Base-by-base conservation (phyloP, 64 coral and sea anemone species). In the Hydrozoanthus tunicans region DNA sequence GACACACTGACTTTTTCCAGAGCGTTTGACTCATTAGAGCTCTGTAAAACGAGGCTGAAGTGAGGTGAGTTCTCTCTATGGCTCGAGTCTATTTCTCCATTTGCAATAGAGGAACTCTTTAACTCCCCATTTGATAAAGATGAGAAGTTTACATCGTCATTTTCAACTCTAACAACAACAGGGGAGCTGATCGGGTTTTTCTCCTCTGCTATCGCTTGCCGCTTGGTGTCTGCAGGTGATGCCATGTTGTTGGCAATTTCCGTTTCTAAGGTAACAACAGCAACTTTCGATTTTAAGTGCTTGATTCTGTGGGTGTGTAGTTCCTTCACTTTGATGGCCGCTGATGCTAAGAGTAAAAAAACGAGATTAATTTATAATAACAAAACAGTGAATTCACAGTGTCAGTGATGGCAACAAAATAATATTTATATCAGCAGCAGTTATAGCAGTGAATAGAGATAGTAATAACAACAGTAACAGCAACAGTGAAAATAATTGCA, bases 261-360 rank as follows among this genome's bases (percentile, higher is more conserved):
- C 9, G 84, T 88, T 74, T 88, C 84, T 25, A 88, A 55, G 10
- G 68, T 88, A 58, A 88, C 88, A 51, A 94, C 57, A 6, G 86
- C 93, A 84, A 91, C 79, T 78, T 62, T 94, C 60, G 84, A 77
- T 60, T 94, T 94, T 0, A 91, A 58, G 54, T 83, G 81, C 77
- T 85, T 91, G 5, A 94, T 63, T 85, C 71, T 90, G 58, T 94
- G 93, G 2, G 93, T 81, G 11, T 90, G 90, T 62, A 89, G 91
- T 14, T 90, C 83, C 77, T 93, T 94, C 57, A 94, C 95, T 70
- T 90, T 93, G 59, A 97, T 92, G n/a, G 95, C 93, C 71, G 83
- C 95, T 91, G 89, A 64, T 79, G 69, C 91, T 67, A 60, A 86
- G 27, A 88, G 77, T 10, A 82, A 77, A 56, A 9, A 6, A 73